Conservation (phyloP, 2,888 invertebrate species). For the Lamellibrachia satsuma region DNA sequence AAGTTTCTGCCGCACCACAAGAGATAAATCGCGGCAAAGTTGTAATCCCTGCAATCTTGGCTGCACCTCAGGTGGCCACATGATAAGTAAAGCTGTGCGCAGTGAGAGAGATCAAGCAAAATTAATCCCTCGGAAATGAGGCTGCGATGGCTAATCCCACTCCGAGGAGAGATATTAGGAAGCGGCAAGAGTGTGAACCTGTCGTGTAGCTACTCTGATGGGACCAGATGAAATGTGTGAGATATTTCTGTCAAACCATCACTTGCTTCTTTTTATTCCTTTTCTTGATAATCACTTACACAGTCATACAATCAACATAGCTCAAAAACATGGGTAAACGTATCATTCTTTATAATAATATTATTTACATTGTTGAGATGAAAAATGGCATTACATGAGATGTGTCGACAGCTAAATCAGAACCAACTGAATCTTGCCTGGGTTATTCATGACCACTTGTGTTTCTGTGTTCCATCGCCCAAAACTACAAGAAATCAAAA, state of each 20-base stretch:
- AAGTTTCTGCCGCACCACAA: background rate
- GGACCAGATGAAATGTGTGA: background rate
- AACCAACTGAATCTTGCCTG: background rate
- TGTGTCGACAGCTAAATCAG: background rate
- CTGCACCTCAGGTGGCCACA: background rate
- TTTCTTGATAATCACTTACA: background rate
- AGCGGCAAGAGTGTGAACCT: background rate
- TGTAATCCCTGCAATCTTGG: background rate
- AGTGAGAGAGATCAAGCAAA: background rate
- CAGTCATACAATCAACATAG: background rate
- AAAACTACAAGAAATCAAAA: background rate
- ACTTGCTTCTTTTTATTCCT: background rate
- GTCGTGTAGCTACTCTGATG: background rate
- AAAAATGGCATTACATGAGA: background rate
- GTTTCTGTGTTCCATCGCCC: background rate
- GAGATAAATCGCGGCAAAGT: constrained; percentile 17
- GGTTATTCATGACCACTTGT: background rate
- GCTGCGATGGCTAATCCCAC: background rate
- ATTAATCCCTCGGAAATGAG: constrained; percentile 17
- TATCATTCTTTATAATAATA: background rate
- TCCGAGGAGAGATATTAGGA: constrained; percentile 13
- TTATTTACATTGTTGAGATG: background rate
- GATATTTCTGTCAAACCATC: background rate
- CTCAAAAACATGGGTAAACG: background rate
- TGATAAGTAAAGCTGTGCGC: constrained; percentile 3